Evolutionary conservation across 2,888 invertebrate species (phyloP), one percentile per base, ranked within the genome.

Genomic region (Dicranocentrus wangi): DNA sequence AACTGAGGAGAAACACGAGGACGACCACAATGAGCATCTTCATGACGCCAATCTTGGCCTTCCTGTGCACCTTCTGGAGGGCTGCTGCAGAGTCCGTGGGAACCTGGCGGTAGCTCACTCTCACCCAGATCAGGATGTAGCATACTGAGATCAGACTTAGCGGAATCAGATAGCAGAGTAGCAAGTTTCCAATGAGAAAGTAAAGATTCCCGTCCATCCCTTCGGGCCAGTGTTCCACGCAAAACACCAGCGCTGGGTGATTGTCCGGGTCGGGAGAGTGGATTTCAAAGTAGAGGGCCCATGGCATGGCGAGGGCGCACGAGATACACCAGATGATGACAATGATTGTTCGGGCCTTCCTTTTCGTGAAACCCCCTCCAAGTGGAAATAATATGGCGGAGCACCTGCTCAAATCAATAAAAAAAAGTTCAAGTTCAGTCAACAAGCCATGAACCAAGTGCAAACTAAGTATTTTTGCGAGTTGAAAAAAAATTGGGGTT

Each of bases 311-410:
- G 80, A 94, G 93, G 51, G 93, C 91, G 84, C 95, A 90, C 0
- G 97, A 95, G 86, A 95, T 93, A 88, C 94, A 91, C 97, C 97
- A 97, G 88, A 97, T 97, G 88, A 95, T 91, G 81, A 95, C 90
- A 87, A 97, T 96, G 92, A 96, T 94, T 88, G 95, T 90, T 71
- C 95, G 92, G 10, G 97, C 96, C 19, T 95, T 93, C 73, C 94
- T 92, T 88, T 95, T 95, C 61, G 96, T 95, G 89, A 97, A 95
- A 89, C 96, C 96, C 88, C 94, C 93, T 88, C 95, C 95, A 87
- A 97, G 89, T 1, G 96, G 96, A 93, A 95, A 96, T 94, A 97
- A 97, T 87, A 97, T 98, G 60, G 97, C 97, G 86, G 97, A 91
- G 89, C 97, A 97, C 91, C 97, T 97, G 93, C 19, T 93, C 5